Percentiles rank a stretch among this genome's conserved stretches.
Evolutionary conservation across 2,888 invertebrate species (phyloP).

Genomic region (Eristalis tenax): DNA sequence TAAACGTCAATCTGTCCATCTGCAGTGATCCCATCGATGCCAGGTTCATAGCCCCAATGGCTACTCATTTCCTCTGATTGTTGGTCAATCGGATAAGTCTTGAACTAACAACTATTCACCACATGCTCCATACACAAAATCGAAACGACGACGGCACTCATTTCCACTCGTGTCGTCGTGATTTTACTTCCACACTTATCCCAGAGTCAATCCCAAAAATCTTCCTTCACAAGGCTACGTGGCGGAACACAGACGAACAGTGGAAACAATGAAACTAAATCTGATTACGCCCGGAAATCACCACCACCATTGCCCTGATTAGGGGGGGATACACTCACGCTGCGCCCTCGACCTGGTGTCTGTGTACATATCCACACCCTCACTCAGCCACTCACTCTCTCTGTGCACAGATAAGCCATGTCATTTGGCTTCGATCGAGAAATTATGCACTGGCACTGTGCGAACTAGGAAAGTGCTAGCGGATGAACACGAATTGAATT

Average conservation of each 20-base stretch:
- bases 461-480: constrained; percentile 35
- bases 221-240: background rate
- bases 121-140: background rate
- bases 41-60: background rate
- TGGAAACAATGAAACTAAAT: constrained; percentile 38
- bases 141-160: background rate
- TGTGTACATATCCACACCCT: background rate
- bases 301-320: constrained; percentile 32
- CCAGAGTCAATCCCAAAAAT: background rate
- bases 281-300: constrained; percentile 41
- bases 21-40: background rate
- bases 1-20: background rate
- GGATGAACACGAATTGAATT: constrained; percentile 63
- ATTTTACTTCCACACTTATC: background rate
- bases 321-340: constrained; percentile 9
- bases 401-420: constrained; percentile 16
- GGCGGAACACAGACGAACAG: background rate
- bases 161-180: background rate
- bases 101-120: background rate
- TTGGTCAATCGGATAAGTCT: background rate
- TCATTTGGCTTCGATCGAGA: constrained; percentile 39
- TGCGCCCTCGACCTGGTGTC: background rate
- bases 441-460: constrained; percentile 48
- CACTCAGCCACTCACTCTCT: background rate
- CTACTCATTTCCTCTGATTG: background rate